A percentile compares a stretch with the other conserved stretches of the same genome.
Conservation (phyloP, 2,888 invertebrate genomes). For the Cantharis lateralis region DNA sequence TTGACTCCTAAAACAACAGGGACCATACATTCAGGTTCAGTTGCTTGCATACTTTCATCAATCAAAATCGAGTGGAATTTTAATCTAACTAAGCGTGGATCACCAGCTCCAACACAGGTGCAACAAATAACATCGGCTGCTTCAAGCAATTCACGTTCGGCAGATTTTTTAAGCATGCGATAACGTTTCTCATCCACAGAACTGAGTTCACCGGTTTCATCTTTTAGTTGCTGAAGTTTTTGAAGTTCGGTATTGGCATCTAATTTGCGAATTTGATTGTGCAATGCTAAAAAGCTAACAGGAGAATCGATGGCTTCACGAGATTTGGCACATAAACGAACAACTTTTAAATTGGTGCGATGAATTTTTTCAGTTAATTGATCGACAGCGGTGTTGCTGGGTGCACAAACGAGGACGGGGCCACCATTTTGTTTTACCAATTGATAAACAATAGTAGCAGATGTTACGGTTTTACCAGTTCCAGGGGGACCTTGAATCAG, state of each 20-base stretch:
- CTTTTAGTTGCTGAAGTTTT: slow-evolving; percentile 94
- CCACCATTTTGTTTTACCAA: slow-evolving; percentile 92
- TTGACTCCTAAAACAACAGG: slow-evolving; percentile 97
- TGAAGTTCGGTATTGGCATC: slow-evolving; percentile 91
- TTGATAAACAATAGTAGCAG: slow-evolving; percentile 98
- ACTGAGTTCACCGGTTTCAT: slow-evolving; percentile 97
- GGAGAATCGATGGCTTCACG: slow-evolving; percentile 98
- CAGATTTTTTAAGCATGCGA: slow-evolving; percentile 84
- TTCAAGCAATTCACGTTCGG: slow-evolving; percentile 88
- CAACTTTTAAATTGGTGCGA: slow-evolving; percentile 90
- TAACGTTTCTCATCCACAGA: slow-evolving; percentile 95
- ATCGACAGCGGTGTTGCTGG: slow-evolving; percentile 98
- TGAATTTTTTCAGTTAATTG: slow-evolving; percentile 99
- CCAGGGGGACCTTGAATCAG: slow-evolving; percentile 98
- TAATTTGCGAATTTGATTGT: slow-evolving; percentile 95
- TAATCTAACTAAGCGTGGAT: slow-evolving; percentile 88
- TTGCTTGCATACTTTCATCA: slow-evolving; percentile 93
- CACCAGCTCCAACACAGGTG: slow-evolving; percentile 98
- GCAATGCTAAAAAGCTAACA: slow-evolving; percentile 93
- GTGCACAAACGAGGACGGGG: slow-evolving; percentile 96
- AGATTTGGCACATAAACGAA: slow-evolving; percentile 95
- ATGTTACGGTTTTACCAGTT: slow-evolving; percentile 98
- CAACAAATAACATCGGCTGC: slow-evolving; percentile 99
- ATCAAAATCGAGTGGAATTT: slow-evolving; percentile 96
- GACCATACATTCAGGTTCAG: slow-evolving; percentile 98